A percentile compares a stretch with the other conserved stretches of the same genome.
Conservation (phyloP, 2,113 vertebrate species). For the Oophaga pumilio region DNA sequence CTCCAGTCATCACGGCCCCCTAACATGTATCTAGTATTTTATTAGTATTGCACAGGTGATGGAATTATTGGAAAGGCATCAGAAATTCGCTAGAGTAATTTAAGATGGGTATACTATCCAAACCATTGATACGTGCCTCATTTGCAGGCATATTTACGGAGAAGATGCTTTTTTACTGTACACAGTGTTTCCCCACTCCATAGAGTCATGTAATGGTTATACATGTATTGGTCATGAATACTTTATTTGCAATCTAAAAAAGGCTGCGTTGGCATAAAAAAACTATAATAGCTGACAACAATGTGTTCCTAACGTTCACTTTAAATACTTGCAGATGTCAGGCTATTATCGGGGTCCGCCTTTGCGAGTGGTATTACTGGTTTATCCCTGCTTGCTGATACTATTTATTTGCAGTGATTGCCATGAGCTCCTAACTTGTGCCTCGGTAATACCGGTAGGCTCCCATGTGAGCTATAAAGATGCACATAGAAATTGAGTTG, state of each 20-base stretch:
- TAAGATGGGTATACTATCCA: too few species aligned
- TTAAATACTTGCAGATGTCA: background rate
- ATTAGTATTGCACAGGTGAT: too few species aligned
- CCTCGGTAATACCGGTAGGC: background rate
- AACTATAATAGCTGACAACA: background rate
- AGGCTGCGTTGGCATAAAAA: background rate
- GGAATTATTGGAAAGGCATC: too few species aligned
- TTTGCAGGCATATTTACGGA: background rate
- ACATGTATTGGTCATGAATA: background rate
- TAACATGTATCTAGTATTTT: too few species aligned
- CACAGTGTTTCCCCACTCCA: too few species aligned
- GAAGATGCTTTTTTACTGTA: too few species aligned
- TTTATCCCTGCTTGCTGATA: background rate
- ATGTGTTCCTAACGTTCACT: background rate
- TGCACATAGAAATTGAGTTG: background rate
- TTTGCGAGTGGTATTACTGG: background rate
- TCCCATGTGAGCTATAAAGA: slow-evolving; percentile 21
- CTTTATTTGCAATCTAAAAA: background rate
- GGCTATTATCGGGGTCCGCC: too few species aligned
- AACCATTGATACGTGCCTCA: background rate
- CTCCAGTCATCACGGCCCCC: too few species aligned
- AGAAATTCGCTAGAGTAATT: too few species aligned
- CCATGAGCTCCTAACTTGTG: background rate
- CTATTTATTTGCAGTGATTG: slow-evolving; percentile 11
- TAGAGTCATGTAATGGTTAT: background rate